Evolutionary conservation across 2,888 invertebrate genomes (phyloP).

Genomic region (Aspidiotus destructor): DNA sequence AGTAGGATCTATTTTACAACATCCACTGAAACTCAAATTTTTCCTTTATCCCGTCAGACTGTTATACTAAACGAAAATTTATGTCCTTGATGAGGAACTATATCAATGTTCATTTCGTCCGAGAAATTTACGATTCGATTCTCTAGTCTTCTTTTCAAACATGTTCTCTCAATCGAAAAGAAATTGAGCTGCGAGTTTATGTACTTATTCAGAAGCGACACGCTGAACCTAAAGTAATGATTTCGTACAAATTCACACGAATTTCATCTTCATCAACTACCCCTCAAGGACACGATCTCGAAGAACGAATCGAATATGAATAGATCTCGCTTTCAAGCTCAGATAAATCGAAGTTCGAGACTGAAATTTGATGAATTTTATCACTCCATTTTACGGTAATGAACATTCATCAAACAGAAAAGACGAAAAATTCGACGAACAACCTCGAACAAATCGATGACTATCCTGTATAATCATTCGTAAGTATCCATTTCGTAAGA

Average conservation of each 20-base stretch:
- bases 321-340: constrained; percentile 12
- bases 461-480: neutral
- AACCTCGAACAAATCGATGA: neutral
- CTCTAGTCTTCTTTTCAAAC: constrained; percentile 1
- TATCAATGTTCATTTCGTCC: neutral
- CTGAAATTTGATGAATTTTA: neutral
- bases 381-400: neutral
- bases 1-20: too few species aligned
- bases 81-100: too few species aligned
- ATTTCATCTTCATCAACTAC: constrained; percentile 8
- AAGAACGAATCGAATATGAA: constrained; percentile 12
- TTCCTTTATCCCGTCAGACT: too few species aligned
- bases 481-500: neutral
- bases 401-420: neutral
- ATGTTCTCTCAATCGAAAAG: neutral
- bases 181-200: neutral
- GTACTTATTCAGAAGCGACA: neutral
- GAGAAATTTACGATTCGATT: neutral
- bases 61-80: too few species aligned
- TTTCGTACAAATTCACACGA: constrained; percentile 1
- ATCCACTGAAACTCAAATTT: too few species aligned
- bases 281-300: neutral
- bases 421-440: neutral
- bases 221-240: neutral
- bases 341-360: constrained; percentile 7